Evolutionary conservation across 1,140 invertebrate species (phyloP), one percentile per base, ranked within the genome.

Genomic region (Apis cerana): DNA sequence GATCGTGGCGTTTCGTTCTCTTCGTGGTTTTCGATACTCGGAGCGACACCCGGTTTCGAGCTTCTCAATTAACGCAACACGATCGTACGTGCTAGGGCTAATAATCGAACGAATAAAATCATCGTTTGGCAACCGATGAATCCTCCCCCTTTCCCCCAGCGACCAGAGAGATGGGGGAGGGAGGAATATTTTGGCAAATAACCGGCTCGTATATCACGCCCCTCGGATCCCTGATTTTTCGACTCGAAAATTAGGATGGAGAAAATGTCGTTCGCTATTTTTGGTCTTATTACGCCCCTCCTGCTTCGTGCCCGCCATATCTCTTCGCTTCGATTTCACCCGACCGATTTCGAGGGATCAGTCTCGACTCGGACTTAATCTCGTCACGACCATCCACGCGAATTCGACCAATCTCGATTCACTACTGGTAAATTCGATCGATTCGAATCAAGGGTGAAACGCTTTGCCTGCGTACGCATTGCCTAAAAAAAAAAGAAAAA

Each of bases 231-330:
- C 86, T 85, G 84, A 84, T 85, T 80, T 89, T 89, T 84, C 82
- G 79, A 71, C 75, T 84, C 85, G 89, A 85, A 82, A 87, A 85
- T 84, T 86, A 90, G 85, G 88, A 86, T 89, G 87, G 78, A 86
- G 89, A 91, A 90, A 92, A 87, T 84, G 88, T 90, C 89, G 90
- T 91, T 92, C 89, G 92, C 92, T 93, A 93, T 93, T 93, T 93
- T 93, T 89, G 90, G 92, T 90, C 75, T 91, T 90, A 91, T 92
- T 92, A 86, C 91, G 87, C 85, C 80, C 90, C 83, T 82, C 85
- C 89, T 72, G 62, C 54, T 83, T 89, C 65, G 67, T 59, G n/a
- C 50, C 59, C 58, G 56, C 15, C 68, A 43, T 71, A 68, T 77
- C 58, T 70, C 56, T 56, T 65, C 75, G 50, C 48, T 70, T 69